These are phyloP conservation scores for Yponomeuta evonymella DNA, from an alignment of 2,888 invertebrate species.

Conservation along the genomic window DNA sequence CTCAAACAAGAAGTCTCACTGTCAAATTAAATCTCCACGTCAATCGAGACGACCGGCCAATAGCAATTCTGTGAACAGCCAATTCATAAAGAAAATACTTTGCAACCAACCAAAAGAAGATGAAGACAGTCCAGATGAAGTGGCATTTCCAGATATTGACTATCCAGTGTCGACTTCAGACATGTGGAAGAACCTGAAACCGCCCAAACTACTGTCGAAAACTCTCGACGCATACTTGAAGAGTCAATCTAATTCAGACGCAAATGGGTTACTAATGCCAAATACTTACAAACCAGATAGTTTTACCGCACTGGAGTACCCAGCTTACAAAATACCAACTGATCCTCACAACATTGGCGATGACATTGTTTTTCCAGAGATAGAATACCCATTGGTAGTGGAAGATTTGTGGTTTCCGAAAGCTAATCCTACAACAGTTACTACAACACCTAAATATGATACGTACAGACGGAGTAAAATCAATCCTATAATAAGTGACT, in stretches of 20 bases:
- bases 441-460: not conserved
- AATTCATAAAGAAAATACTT: not conserved
- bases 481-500: not conserved
- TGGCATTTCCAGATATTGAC: constrained; percentile 46
- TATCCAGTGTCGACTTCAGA: constrained; percentile 33
- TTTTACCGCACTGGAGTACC: not conserved
- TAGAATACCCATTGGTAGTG: constrained; percentile 50
- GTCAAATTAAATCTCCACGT: not conserved
- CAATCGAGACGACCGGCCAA: not conserved
- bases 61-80: not conserved
- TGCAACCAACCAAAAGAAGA: not conserved
- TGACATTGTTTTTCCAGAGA: constrained; percentile 45
- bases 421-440: not conserved
- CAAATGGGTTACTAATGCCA: not conserved
- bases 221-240: not conserved
- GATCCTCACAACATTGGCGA: constrained; percentile 28
- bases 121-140: constrained; percentile 15
- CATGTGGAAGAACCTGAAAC: constrained; percentile 15
- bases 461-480: not conserved
- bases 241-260: not conserved
- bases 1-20: not conserved
- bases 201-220: constrained; percentile 7
- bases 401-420: constrained; percentile 47
- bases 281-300: not conserved
- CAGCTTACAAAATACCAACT: constrained; percentile 10